Evolutionary conservation across 2,888 invertebrate species (phyloP), one percentile per base, ranked within the genome.

Genomic region (Drosophila niveifrons): DNA sequence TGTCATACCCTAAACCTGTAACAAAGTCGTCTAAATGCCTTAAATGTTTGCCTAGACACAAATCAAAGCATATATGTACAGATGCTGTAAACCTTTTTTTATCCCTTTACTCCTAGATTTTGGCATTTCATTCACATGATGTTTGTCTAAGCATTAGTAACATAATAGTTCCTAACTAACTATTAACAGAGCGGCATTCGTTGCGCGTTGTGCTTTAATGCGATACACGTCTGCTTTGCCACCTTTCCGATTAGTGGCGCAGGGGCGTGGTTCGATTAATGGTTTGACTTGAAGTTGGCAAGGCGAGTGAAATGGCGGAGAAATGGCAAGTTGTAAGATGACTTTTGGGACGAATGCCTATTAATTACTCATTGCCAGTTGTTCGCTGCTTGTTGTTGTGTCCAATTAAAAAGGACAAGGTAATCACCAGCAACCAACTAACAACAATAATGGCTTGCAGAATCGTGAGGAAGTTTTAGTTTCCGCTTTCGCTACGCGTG

Each of bases 141-240:
- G 11, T 36, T 8, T 13, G 17, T 15, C 3, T 3, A 36, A 68
- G 53, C 73, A 74, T 77, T 77, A 46, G 28, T 34, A 69, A 73
- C 66, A 69, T 79, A 72, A 75, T 67, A 69, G 81, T 76, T 76
- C 55, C 44, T 23, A 71, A 66, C 63, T 23, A 71, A 66, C 63
- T 66, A 39, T 18, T 59, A 10, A 34, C 17, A 44, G 68, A 69
- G 53, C 58, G 43, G 51, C 58, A 39, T 10, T 51, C 34, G 34
- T 10, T 11, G 7, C 11, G 39, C 50, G 18, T 34, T 41, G 9
- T 43, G 44, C 64, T 13, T 55, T 65, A 53, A 62, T 66, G 55
- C 15, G 28, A 34, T 39, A 63, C 63, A 63, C 52, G 52, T 61
- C 48, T 53, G 47, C 50, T 47, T 48, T 31, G 15, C 13, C 47